Evolutionary conservation across 2,797 vertebrate species (phyloP).

Genomic region (Lithobates sylvaticus): DNA sequence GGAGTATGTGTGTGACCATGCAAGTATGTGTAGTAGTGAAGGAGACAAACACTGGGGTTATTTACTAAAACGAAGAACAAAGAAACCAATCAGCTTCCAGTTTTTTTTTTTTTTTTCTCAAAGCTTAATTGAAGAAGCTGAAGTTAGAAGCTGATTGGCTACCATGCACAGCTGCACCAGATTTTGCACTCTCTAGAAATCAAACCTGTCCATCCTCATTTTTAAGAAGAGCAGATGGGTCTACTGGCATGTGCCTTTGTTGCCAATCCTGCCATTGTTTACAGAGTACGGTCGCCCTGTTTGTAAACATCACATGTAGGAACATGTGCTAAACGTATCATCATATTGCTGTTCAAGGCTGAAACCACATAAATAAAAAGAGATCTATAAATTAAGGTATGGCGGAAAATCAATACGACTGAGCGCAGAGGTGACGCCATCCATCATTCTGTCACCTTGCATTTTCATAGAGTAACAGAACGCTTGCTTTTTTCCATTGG

Average conservation of each 20-base stretch:
- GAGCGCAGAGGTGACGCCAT: neutral
- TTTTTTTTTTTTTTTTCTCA: too few relatives aligned
- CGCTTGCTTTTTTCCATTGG: neutral
- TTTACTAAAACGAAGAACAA: too few relatives aligned
- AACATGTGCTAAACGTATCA: neutral
- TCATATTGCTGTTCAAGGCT: neutral
- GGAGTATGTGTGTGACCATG: too few relatives aligned
- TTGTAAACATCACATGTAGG: neutral
- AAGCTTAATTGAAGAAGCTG: too few relatives aligned
- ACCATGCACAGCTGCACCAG: too few relatives aligned
- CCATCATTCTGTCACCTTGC: neutral
- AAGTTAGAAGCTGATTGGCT: too few relatives aligned
- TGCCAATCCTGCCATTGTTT: neutral
- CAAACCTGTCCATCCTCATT: too few relatives aligned
- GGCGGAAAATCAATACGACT: neutral
- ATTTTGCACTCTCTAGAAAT: too few relatives aligned
- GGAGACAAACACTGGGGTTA: too few relatives aligned
- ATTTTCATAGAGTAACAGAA: neutral
- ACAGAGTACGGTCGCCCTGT: neutral
- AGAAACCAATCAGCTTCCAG: too few relatives aligned
- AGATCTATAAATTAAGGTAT: conserved; percentile 1
- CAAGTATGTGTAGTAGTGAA: too few relatives aligned
- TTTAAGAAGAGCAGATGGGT: too few relatives aligned
- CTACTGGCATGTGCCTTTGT: neutral
- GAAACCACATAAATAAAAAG: neutral